These are phyloP conservation scores for Tringa solitaria DNA, from an alignment of 2,113 vertebrate genomes.

Conservation along the genomic window DNA sequence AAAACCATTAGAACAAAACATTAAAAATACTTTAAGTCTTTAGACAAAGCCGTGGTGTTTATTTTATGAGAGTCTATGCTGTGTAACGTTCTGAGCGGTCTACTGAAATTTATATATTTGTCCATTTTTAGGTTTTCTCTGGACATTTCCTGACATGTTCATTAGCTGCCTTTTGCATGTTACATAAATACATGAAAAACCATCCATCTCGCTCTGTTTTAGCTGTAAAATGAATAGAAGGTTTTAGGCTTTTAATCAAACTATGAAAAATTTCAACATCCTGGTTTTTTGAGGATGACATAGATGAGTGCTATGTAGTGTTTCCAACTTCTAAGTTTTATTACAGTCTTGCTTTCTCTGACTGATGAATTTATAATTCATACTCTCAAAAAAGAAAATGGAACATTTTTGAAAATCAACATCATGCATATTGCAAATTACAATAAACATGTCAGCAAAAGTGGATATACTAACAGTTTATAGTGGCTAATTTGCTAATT, in stretches of 20 bases:
- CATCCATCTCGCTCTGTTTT: not conserved
- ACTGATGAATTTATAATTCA: slow-evolving; percentile 36
- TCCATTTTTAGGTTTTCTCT: not conserved
- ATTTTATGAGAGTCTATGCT: not conserved
- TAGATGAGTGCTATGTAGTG: not conserved
- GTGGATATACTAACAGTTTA: slow-evolving; percentile 54
- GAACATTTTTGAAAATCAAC: slow-evolving; percentile 36
- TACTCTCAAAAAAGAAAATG: slow-evolving; percentile 34
- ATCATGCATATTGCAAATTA: slow-evolving; percentile 20
- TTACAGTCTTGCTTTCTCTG: not conserved
- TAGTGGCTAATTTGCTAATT: slow-evolving; percentile 41
- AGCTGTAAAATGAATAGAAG: not conserved
- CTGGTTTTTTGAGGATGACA: not conserved
- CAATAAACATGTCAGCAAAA: slow-evolving; percentile 62
- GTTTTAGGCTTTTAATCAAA: slow-evolving; percentile 33
- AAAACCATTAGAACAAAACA: not conserved
- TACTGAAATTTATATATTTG: not conserved
- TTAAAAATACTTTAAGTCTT: not conserved
- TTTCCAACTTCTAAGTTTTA: not conserved
- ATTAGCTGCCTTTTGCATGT: slow-evolving; percentile 23
- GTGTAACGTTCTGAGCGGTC: not conserved
- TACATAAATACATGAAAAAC: not conserved
- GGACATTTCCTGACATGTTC: not conserved
- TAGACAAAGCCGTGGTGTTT: not conserved
- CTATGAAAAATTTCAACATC: slow-evolving; percentile 2